Evolutionary conservation across 53 echinoderm and acorn worm species (phyloP), one percentile per base, ranked within the genome.

Genomic region (Mesocentrotus franciscanus): DNA sequence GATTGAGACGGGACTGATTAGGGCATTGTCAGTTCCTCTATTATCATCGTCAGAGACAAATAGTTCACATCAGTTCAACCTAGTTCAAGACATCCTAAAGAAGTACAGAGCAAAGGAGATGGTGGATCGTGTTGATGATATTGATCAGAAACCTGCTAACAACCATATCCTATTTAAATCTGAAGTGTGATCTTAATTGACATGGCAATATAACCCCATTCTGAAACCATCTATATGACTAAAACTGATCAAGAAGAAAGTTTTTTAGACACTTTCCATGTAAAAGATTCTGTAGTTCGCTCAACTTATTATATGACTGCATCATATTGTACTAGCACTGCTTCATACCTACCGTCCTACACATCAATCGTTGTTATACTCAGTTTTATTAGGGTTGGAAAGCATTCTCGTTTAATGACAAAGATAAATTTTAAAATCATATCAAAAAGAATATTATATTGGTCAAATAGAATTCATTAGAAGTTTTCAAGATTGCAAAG

Each of bases 1-100:
- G 16, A 24, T 16, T 61, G 42, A 90, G 60, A 90, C 90, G 90
- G 55, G 85, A 85, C 18, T 57, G 85, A 76, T 76, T 75, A 75
- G 83, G 39, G 22, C 20, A 83, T 83, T 84, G 84, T 84, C 84
- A 84, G 55, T 42, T 84, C 49, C 84, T 84, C 84, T 20, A 42
- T 84, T 20, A 84, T 84, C 49, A 84, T 84, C 55, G 22, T 22
- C 22, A 49, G 29, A 84, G 84, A 84, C 49, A 49, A 84, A 79
- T 22, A 84, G 84, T 84, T 84, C 55, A 84, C 9, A 20, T 84
- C 84, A 55, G 84, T 49, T 42, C 84, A 49, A 42, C 84, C 55
- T 55, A 42, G 84, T 84, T 84, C 84, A 84, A 39, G 5, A 84
- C 42, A 32, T 78, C 27, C 34, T 4, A 16, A 13, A 34, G 32